Conservation (phyloP, 2,113 vertebrate genomes). For the Haemorhous mexicanus region DNA sequence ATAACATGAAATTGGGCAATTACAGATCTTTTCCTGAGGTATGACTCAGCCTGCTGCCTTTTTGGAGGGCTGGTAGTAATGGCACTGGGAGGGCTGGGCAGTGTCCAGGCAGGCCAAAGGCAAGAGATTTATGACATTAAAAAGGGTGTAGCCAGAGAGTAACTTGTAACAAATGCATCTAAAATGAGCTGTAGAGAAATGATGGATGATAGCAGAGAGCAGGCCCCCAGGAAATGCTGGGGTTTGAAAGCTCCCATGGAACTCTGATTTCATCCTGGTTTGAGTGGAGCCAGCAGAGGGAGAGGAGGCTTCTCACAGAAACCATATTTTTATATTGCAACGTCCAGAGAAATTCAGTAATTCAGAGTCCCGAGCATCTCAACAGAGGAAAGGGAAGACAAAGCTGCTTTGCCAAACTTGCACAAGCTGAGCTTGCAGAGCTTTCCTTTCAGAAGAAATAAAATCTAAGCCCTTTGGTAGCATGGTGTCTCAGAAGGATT, state of each 20-base stretch:
- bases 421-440: neutral
- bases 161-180: conserved; percentile 11
- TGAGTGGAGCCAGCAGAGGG: conserved; percentile 1
- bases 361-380: neutral
- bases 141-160: neutral
- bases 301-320: neutral
- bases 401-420: neutral
- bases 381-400: neutral
- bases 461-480: neutral
- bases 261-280: neutral
- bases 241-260: conserved; percentile 25
- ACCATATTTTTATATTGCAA: neutral
- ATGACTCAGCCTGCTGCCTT: conserved; percentile 41
- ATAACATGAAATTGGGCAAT: conserved; percentile 18
- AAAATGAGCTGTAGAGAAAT: conserved; percentile 37
- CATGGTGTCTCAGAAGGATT: neutral
- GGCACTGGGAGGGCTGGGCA: neutral
- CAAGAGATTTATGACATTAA: neutral
- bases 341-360: neutral
- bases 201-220: neutral
- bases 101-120: neutral
- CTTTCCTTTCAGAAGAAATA: neutral
- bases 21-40: conserved; percentile 5
- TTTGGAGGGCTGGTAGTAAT: conserved; percentile 22
- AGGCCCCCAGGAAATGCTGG: conserved; percentile 10